Evolutionary conservation across 2,113 vertebrate genomes (phyloP), one percentile per base, ranked within the genome.

Genomic region (Rhadina sibilatrix): DNA sequence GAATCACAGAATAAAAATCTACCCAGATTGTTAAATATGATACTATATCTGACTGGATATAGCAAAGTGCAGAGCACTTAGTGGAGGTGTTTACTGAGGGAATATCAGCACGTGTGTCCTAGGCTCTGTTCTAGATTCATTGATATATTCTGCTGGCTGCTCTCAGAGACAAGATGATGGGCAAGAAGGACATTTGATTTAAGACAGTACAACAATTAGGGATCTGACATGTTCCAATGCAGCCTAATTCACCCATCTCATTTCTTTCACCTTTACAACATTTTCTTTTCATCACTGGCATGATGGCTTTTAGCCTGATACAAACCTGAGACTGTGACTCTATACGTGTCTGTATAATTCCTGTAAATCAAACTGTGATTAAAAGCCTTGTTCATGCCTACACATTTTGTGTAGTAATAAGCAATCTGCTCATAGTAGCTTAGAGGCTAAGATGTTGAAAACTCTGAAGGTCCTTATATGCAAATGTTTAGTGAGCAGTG

Each of bases 51-150:
- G 31, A 61, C 19, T 56, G 53, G 46, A 79, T n/a, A n/a, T 9
- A 60, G 49, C 17, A 27, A 80, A 83, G 27, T 15, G 28, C 50
- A 81, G 64, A 69, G 50, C 40, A 33, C 27, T 81, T 38, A 77
- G 9, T 76, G 38, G 17, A 71, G 49, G 24, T 38, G 16, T 52
- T 86, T 30, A 30, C 37, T 24, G 47, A 77, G 50, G 19, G 82
- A 77, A 35, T 61, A 84, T 0, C n/a, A 47, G 37, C 40, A 27
- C 0, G 0, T 40, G 14, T 42, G 25, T 56, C 23, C 65, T 33
- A 15, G 52, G 68, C 16, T 87, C 10, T 70, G 15, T 77, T 87
- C 35, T 35, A 27, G 4, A 21, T 64, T 76, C 20, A 27, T 2
- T 70, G 19, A 6, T 2, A 3, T 13, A 16, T 71, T 52, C 63